Evolutionary conservation across 1,140 invertebrate genomes (phyloP).

Genomic region (Ceratoteleas bidentatus): DNA sequence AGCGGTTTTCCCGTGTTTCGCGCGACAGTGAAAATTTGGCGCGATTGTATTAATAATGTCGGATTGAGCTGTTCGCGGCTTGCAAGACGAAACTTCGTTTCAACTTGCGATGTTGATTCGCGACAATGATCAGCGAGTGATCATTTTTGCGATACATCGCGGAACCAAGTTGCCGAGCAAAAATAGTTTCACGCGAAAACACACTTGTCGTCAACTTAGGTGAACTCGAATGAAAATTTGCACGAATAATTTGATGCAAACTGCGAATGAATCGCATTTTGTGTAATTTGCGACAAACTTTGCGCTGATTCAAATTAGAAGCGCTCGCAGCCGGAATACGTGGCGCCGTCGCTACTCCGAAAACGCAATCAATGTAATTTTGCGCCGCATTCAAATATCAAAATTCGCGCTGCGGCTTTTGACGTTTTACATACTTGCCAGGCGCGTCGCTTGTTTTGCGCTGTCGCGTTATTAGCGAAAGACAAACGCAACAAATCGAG

Average conservation of each 20-base stretch:
- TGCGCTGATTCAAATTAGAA: constrained; percentile 40
- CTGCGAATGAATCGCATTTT: constrained; percentile 40
- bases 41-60: too few species aligned
- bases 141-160: neutral
- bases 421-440: constrained; percentile 31
- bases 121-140: too few species aligned
- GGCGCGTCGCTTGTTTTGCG: constrained; percentile 13
- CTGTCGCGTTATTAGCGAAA: constrained; percentile 24
- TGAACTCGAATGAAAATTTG: constrained; percentile 30
- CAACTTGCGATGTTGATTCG: too few species aligned
- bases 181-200: neutral
- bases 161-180: neutral
- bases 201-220: neutral
- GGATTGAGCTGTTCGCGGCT: too few species aligned
- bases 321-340: too few species aligned
- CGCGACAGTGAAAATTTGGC: too few species aligned
- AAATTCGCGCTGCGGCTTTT: constrained; percentile 40
- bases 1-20: too few species aligned
- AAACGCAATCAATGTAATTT: constrained; percentile 52
- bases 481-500: constrained; percentile 40
- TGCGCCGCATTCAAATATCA: constrained; percentile 37
- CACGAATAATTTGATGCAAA: constrained; percentile 31
- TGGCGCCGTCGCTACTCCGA: constrained; percentile 1
- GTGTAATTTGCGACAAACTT: constrained; percentile 46
- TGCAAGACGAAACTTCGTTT: too few species aligned